Conservation (phyloP, 2,113 vertebrate species). For the Aleadryas rufinucha region DNA sequence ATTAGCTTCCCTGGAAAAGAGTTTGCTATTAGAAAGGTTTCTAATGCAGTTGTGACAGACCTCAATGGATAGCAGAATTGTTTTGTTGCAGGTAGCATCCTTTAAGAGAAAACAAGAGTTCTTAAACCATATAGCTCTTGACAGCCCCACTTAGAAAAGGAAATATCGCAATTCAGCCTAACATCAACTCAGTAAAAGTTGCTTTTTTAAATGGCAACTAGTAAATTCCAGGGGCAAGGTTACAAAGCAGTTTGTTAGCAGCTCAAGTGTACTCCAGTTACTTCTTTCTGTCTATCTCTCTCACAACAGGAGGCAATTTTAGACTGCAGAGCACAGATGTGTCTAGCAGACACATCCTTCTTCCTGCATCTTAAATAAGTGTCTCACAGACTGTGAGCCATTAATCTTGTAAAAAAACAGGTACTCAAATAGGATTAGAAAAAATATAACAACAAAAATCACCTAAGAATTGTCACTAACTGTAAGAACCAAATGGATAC, state of each 20-base stretch:
- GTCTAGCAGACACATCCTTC: constrained; percentile 29
- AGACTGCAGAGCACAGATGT: constrained; percentile 29
- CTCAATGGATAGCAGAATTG: not conserved
- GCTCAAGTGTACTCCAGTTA: not conserved
- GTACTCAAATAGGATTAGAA: constrained; percentile 32
- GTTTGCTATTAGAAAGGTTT: not conserved
- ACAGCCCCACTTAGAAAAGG: not conserved
- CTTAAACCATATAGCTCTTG: not conserved
- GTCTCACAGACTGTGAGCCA: not conserved
- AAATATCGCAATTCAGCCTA: not conserved
- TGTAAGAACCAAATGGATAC: not conserved
- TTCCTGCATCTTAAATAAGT: constrained; percentile 43
- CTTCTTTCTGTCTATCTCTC: not conserved
- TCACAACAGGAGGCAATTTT: constrained; percentile 51
- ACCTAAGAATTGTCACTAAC: not conserved
- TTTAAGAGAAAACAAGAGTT: not conserved
- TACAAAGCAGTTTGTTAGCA: constrained; percentile 32
- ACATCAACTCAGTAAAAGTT: not conserved
- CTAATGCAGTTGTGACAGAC: not conserved
- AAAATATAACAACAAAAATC: not conserved
- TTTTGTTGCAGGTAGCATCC: not conserved
- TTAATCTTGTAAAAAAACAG: constrained; percentile 44
- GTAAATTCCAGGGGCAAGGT: constrained; percentile 19
- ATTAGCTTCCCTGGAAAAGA: not conserved
- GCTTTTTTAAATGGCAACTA: constrained; percentile 6